These are phyloP conservation scores for Amiota minor DNA, from an alignment of 2,888 invertebrate species.

Conservation along the genomic window DNA sequence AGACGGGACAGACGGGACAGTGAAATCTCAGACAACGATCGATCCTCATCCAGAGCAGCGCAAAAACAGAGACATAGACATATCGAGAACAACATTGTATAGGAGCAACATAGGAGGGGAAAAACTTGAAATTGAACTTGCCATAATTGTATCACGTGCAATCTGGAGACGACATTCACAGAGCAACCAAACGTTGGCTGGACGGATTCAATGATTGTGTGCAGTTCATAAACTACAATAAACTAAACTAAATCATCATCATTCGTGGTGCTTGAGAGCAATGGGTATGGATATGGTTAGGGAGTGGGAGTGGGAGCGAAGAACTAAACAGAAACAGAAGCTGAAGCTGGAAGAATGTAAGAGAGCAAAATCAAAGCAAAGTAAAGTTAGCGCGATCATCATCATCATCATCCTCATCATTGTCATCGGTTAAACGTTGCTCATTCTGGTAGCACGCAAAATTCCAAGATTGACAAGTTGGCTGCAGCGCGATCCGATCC, in stretches of 20 bases:
- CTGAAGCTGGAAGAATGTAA: background rate
- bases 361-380: background rate
- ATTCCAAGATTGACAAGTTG: slow-evolving; percentile 71
- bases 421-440: slow-evolving; percentile 37
- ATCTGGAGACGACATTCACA: slow-evolving; percentile 35
- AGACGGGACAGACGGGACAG: background rate
- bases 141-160: slow-evolving; percentile 72
- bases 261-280: background rate
- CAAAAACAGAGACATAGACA: slow-evolving; percentile 12
- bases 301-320: slow-evolving; percentile 11
- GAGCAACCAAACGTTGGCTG: slow-evolving; percentile 32
- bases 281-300: background rate
- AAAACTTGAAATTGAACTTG: slow-evolving; percentile 61
- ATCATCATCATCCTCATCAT: slow-evolving; percentile 14
- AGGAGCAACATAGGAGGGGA: slow-evolving; percentile 34
- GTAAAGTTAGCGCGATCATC: slow-evolving; percentile 4
- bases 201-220: slow-evolving; percentile 34
- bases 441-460: slow-evolving; percentile 46
- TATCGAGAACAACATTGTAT: background rate
- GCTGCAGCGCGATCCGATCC: slow-evolving; percentile 27
- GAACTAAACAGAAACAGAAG: background rate
- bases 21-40: background rate
- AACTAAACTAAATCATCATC: slow-evolving; percentile 40
- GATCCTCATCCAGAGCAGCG: slow-evolving; percentile 11
- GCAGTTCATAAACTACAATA: slow-evolving; percentile 66